Evolutionary conservation across 2,888 invertebrate species (phyloP), one percentile per base, ranked within the genome.

Genomic region (Micoletzkya japonica): DNA sequence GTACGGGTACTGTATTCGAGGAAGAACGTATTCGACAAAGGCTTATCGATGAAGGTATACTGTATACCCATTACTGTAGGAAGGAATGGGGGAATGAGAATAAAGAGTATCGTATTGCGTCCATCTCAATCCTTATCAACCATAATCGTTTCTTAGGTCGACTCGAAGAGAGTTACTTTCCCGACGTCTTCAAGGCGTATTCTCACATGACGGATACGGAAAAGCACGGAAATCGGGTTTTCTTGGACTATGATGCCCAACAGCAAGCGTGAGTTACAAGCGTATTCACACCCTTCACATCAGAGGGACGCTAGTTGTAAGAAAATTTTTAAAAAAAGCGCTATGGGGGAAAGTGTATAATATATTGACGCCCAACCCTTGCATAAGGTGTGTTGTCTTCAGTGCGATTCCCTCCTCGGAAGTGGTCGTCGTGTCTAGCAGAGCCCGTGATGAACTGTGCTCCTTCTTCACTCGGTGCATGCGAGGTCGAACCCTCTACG

Each of bases 1-100:
- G 64, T 28, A 66, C 52, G 20, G 64, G 64, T 20, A 66, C 54
- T 4, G 37, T 54, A 24, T 66, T 66, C 64, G 64, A 66, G 37
- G 64, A 52, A 28, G 64, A 66, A 6, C 30, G 24, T 28, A 52
- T 66, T 37, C 34, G 37, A 28, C 54, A 66, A 34, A 30, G 52
- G 10, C 64, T 66, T 20, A 36, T 10, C 54, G 37, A 54, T 28
- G 64, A 66, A 34, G 54, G 64, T 66, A 44, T 20, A 14, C 10
- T 44, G n/a, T n/a, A n/a, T n/a, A n/a, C n/a, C n/a, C n/a, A n/a
- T n/a, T n/a, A n/a, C n/a, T n/a, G n/a, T n/a, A 44, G 20, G 44
- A 44, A 44, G 44, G 20, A 10, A 44, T 14, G 44, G 44, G 10
- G 10, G 39, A 44, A 20, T 44, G 14, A 44, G 44, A 44, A 14